A percentile compares a stretch with the other conserved stretches of the same genome.
Conservation (phyloP, 2,113 vertebrate species). For the Laterallus jamaicensis region DNA sequence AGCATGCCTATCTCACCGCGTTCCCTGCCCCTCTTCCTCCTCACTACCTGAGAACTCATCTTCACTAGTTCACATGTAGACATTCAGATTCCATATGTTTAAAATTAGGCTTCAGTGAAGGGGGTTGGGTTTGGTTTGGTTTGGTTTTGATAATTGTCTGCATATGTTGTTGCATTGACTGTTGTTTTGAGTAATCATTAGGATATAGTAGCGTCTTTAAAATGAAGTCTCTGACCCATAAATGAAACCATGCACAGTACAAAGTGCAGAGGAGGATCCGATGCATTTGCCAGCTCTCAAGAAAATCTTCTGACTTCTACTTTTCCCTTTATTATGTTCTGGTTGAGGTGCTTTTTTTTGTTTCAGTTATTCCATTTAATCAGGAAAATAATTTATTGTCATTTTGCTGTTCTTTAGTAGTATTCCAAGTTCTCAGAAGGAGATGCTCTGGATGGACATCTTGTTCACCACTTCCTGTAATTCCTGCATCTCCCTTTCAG, state of each 20-base stretch:
- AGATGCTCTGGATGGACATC: not conserved
- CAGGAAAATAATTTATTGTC: not conserved
- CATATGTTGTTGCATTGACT: not conserved
- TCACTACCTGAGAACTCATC: not conserved
- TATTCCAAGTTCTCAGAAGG: not conserved
- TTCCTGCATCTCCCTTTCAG: not conserved
- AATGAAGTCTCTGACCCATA: not conserved
- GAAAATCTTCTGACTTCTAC: not conserved
- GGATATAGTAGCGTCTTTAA: not conserved
- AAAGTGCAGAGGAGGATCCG: not conserved
- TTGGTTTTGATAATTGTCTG: not conserved
- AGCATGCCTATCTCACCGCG: not conserved
- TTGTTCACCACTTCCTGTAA: not conserved
- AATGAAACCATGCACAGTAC: not conserved
- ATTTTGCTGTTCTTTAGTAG: not conserved
- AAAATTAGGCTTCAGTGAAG: not conserved
- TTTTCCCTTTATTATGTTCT: not conserved
- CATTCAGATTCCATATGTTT: not conserved
- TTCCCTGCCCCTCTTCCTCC: not conserved
- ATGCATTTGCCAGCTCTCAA: accelerated
- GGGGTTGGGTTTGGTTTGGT: not conserved
- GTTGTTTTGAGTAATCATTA: not conserved
- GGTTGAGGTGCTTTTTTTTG: not conserved
- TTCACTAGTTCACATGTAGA: not conserved
- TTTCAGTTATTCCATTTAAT: not conserved